These are phyloP conservation scores for Acanthoscelides obtectus DNA, from an alignment of 2,888 invertebrate genomes.

Conservation along the genomic window DNA sequence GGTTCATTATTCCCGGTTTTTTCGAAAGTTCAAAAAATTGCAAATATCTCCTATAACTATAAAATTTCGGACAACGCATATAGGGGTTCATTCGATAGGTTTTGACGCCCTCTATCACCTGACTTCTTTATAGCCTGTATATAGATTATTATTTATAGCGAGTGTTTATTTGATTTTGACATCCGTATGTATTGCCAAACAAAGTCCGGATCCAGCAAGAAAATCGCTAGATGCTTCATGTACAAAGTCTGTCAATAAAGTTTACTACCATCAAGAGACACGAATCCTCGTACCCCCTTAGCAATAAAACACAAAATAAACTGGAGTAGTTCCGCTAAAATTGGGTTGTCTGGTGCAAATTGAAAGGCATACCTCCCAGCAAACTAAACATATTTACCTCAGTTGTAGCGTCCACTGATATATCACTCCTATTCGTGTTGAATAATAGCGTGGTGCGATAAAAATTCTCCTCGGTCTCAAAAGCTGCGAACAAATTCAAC, in stretches of 20 bases:
- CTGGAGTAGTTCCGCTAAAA: conserved; percentile 23
- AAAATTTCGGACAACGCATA: no score
- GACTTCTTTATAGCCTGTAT: no score
- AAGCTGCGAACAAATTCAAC: conserved; percentile 44
- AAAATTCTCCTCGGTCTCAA: conserved; percentile 44
- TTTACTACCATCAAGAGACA: not conserved
- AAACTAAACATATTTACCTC: conserved; percentile 47
- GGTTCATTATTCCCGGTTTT: no score
- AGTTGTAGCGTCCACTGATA: conserved; percentile 52
- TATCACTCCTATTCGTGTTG: conserved; percentile 48
- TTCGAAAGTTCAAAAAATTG: no score
- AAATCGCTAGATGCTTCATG: no score
- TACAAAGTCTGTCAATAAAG: not conserved
- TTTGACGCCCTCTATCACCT: no score
- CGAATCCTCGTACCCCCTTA: not conserved
- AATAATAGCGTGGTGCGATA: conserved; percentile 52
- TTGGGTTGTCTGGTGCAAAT: conserved; percentile 28
- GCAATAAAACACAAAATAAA: not conserved
- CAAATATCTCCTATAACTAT: no score
- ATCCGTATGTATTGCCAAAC: no score
- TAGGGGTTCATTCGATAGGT: no score
- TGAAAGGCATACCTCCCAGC: conserved; percentile 26
- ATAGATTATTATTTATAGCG: no score
- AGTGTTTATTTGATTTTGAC: no score
- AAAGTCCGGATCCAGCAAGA: no score